Conservation (phyloP, 1,140 invertebrate species). For the Drosophila kurseongensis region DNA sequence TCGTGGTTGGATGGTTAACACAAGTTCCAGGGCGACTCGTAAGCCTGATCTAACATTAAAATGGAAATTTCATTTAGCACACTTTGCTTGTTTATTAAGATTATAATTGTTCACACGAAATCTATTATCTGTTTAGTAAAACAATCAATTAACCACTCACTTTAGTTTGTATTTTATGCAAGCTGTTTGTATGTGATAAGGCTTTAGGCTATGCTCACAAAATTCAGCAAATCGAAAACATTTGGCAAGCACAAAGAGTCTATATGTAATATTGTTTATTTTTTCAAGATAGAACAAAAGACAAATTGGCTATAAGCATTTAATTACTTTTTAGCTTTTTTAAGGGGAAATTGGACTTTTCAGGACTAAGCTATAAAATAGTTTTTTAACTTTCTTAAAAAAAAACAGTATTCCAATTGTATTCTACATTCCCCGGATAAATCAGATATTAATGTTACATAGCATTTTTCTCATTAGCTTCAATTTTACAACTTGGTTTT, state of each 20-base stretch:
- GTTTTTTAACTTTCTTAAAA: neutral
- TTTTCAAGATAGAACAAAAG: too few relatives aligned
- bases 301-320: too few relatives aligned
- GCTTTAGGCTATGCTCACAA: too few relatives aligned
- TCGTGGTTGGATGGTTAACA: neutral
- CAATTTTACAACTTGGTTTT: neutral
- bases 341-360: too few relatives aligned
- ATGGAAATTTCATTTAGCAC: neutral
- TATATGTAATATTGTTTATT: too few relatives aligned
- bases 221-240: too few relatives aligned
- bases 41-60: neutral
- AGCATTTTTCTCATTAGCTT: neutral
- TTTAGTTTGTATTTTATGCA: neutral
- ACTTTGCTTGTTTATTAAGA: constrained; percentile 5
- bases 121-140: neutral
- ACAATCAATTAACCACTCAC: neutral
- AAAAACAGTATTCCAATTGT: too few relatives aligned
- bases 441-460: neutral
- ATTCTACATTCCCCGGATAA: neutral
- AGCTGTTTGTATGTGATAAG: neutral
- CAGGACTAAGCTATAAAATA: too few relatives aligned
- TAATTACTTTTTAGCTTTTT: too few relatives aligned
- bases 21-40: neutral
- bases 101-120: neutral
- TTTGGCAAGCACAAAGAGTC: too few relatives aligned